phyloP scores from a whole-genome alignment of 2,888 invertebrate genomes.

The Orthosia gothica region DNA sequence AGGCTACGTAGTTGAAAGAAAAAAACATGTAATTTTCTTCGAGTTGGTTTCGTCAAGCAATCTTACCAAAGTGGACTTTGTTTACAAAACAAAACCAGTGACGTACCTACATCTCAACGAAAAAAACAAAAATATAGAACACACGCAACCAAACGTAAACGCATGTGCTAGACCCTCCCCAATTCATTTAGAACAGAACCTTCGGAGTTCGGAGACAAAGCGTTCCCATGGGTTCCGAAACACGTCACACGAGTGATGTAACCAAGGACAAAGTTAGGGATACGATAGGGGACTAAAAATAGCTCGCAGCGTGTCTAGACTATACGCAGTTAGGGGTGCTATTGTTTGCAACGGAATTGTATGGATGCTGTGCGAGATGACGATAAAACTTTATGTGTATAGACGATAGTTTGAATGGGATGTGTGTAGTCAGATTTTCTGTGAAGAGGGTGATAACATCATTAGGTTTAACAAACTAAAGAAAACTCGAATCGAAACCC shows the following conservation, averaged over 20 bases:
- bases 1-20: too few species aligned
- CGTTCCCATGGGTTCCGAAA: conserved; percentile 5
- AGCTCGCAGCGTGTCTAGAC: conserved; percentile 51
- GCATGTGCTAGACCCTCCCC: background rate
- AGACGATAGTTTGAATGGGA: background rate
- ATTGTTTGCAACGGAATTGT: background rate
- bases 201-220: conserved; percentile 16
- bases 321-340: conserved; percentile 3
- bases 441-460: background rate
- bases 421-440: background rate
- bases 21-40: too few species aligned
- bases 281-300: conserved; percentile 36
- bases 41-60: background rate
- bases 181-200: conserved; percentile 24
- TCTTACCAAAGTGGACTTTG: background rate
- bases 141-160: background rate
- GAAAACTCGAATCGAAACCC: too few species aligned
- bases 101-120: background rate
- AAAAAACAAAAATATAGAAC: conserved; percentile 12
- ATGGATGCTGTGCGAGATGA: background rate
- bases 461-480: too few species aligned
- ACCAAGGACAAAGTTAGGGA: conserved; percentile 20
- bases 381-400: conserved; percentile 1
- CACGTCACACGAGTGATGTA: conserved; percentile 38
- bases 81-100: conserved; percentile 36